phyloP scores from a whole-genome alignment of 1,140 invertebrate species.

The Orchesella cincta region DNA sequence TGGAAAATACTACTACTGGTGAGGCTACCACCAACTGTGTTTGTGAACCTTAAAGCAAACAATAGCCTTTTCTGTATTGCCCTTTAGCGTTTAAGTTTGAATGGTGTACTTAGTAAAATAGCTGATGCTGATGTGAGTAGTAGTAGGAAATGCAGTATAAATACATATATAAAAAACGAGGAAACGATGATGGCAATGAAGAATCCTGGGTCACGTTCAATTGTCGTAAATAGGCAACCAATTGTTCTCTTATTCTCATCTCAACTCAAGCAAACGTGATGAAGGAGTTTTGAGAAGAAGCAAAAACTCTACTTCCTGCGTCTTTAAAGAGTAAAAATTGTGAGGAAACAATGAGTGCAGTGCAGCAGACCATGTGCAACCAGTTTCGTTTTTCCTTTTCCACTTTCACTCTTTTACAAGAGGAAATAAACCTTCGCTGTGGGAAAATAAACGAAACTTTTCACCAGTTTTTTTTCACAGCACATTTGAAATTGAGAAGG shows the following conservation, averaged over 20 bases:
- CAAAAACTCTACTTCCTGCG: too few species aligned
- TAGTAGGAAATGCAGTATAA: background rate
- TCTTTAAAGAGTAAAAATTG: too few species aligned
- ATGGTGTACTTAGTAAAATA: background rate
- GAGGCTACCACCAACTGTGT: background rate
- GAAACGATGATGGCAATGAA: constrained; percentile 11
- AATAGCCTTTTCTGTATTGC: background rate
- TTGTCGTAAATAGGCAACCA: background rate
- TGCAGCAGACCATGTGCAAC: too few species aligned
- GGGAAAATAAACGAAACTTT: too few species aligned
- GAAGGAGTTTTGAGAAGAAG: too few species aligned
- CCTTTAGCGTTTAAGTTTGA: background rate
- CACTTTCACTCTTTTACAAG: too few species aligned
- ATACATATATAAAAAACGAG: background rate
- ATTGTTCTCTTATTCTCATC: background rate
- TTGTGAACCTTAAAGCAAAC: background rate
- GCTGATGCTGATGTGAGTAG: background rate
- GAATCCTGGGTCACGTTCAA: constrained; percentile 18
- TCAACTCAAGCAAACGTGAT: too few species aligned
- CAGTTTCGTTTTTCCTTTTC: too few species aligned
- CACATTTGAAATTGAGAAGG: too few species aligned
- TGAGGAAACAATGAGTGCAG: too few species aligned
- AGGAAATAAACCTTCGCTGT: too few species aligned
- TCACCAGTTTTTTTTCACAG: too few species aligned
- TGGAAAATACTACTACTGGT: background rate